Percentiles rank a stretch among this genome's conserved stretches.
Evolutionary conservation across 2,888 invertebrate species (phyloP).

Genomic region (Acanthococcus lagerstroemiae): DNA sequence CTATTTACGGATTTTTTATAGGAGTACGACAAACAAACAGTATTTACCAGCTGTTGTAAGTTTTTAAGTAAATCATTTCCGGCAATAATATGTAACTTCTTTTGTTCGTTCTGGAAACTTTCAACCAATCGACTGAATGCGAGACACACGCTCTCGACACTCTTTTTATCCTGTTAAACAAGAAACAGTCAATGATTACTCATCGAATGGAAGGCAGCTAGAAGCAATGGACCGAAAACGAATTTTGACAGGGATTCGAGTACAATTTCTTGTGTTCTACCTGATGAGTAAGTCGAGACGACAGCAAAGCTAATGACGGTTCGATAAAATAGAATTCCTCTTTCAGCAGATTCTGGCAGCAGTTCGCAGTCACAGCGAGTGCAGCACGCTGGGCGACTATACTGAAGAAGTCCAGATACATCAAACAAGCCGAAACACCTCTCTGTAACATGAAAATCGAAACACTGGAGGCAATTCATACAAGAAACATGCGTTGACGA

Average conservation of each 20-base stretch:
- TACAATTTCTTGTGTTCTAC: constrained; percentile 28
- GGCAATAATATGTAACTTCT: constrained; percentile 85
- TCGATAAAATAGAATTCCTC: constrained; percentile 91
- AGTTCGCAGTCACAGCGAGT: constrained; percentile 92
- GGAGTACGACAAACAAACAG: too few relatives aligned
- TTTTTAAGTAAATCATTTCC: constrained; percentile 83
- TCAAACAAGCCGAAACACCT: constrained; percentile 91
- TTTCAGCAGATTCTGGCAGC: constrained; percentile 83
- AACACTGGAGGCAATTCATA: neutral
- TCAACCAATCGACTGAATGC: constrained; percentile 95
- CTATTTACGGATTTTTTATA: too few relatives aligned
- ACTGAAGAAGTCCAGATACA: constrained; percentile 96
- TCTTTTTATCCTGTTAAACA: constrained; percentile 69
- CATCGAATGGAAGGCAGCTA: neutral
- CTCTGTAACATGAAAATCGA: constrained; percentile 49
- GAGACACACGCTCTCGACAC: constrained; percentile 92
- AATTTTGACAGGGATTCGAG: neutral
- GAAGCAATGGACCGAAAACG: too few relatives aligned
- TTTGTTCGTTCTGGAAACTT: constrained; percentile 86
- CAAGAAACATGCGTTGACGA: too few relatives aligned
- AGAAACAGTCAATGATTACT: too few relatives aligned
- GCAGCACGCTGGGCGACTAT: constrained; percentile 96
- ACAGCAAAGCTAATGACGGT: constrained; percentile 76
- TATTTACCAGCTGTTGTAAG: constrained; percentile 73
- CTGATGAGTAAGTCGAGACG: constrained; percentile 51